Conservation (phyloP, 2,113 vertebrate genomes). For the Psilopsiagon aymara region DNA sequence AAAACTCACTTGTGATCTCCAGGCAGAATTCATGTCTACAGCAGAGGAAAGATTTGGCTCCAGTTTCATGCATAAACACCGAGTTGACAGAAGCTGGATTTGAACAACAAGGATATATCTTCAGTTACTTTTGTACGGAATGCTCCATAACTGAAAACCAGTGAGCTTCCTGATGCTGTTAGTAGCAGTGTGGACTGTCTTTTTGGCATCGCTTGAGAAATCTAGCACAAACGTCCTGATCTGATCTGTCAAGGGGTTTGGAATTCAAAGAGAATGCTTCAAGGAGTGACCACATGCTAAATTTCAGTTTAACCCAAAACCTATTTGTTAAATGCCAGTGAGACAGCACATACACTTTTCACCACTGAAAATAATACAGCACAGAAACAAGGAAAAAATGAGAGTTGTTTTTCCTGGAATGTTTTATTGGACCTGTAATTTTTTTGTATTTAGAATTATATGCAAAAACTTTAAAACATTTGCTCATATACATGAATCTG, state of each 20-base stretch:
- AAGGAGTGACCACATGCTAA: not conserved
- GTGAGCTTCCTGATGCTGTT: not conserved
- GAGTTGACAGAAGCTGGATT: not conserved
- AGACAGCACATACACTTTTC: not conserved
- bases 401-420: not conserved
- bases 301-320: not conserved
- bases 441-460: constrained; percentile 21
- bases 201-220: not conserved
- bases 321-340: not conserved
- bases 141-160: not conserved
- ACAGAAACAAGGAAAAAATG: not conserved
- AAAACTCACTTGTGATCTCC: not conserved
- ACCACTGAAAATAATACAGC: not conserved
- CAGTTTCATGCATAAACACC: not conserved
- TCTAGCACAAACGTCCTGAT: not conserved
- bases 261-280: not conserved
- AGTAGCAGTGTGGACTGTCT: not conserved
- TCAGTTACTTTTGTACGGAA: not conserved
- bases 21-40: not conserved
- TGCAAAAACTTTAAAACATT: constrained; percentile 27
- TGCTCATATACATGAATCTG: constrained; percentile 26
- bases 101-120: not conserved
- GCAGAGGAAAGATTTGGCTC: not conserved
- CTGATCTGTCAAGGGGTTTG: not conserved
- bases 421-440: not conserved